Evolutionary conservation across 2,113 vertebrate genomes (phyloP).

Genomic region (Morone chrysops): DNA sequence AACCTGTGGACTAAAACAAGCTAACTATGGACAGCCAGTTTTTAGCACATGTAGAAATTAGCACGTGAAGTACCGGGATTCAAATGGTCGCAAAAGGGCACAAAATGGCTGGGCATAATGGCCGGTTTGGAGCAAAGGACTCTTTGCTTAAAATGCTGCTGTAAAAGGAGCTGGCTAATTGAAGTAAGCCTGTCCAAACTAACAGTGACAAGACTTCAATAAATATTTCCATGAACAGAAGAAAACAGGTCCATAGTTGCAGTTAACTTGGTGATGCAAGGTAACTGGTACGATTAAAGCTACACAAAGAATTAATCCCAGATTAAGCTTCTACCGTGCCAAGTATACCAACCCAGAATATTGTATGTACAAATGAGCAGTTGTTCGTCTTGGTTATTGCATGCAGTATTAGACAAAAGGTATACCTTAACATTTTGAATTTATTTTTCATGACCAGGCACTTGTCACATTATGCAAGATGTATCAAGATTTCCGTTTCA

Average conservation of each 20-base stretch:
- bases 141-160: not conserved
- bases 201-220: conserved; percentile 1
- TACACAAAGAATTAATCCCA: conserved; percentile 38
- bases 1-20: conserved; percentile 40
- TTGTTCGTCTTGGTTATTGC: conserved; percentile 76
- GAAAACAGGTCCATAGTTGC: conserved; percentile 22
- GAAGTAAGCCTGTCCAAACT: not conserved
- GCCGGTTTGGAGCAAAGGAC: not conserved
- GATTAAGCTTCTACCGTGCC: conserved; percentile 60
- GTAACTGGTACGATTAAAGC: conserved; percentile 30
- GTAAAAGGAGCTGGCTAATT: conserved; percentile 7
- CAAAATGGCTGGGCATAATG: conserved; percentile 1
- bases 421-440: conserved; percentile 51
- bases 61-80: not conserved
- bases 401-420: conserved; percentile 78
- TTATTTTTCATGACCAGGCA: conserved; percentile 63
- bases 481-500: conserved; percentile 24
- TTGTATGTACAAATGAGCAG: conserved; percentile 82
- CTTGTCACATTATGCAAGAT: conserved; percentile 58
- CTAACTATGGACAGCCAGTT: not conserved
- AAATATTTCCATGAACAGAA: not conserved
- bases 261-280: conserved; percentile 10
- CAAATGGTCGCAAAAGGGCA: conserved; percentile 18
- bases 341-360: conserved; percentile 63
- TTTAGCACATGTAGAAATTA: conserved; percentile 9